Conservation (phyloP, 92 coral and sea anemone genomes). For the Palythoa grandiflora region DNA sequence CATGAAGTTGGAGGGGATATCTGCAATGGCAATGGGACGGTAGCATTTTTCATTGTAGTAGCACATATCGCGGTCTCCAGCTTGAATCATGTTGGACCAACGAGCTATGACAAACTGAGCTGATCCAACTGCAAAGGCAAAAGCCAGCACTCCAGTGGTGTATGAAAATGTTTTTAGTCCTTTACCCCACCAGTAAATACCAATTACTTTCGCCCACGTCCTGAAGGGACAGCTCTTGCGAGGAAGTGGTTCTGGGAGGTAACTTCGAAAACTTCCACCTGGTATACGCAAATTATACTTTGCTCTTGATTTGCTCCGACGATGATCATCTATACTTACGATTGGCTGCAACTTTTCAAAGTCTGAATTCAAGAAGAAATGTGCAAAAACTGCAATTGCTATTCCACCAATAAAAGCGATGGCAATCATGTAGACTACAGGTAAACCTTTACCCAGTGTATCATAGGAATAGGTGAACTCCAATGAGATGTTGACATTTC, state of each 20-base stretch:
- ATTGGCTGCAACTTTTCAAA: constrained; percentile 70
- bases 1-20: constrained; percentile 92
- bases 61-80: constrained; percentile 94
- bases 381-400: constrained; percentile 81
- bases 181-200: constrained; percentile 80
- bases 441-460: constrained; percentile 69
- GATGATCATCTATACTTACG: constrained; percentile 23
- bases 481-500: constrained; percentile 71
- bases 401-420: constrained; percentile 80
- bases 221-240: constrained; percentile 66
- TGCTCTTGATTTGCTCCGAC: neutral
- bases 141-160: constrained; percentile 87
- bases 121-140: constrained; percentile 92
- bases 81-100: constrained; percentile 90
- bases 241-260: constrained; percentile 72
- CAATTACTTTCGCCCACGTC: constrained; percentile 75
- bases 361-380: constrained; percentile 93
- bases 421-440: constrained; percentile 71
- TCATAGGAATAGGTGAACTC: constrained; percentile 66
- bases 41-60: constrained; percentile 96
- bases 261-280: constrained; percentile 50
- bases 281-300: constrained; percentile 36
- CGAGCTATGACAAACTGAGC: constrained; percentile 94
- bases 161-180: constrained; percentile 87
- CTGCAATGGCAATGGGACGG: constrained; percentile 86